These are phyloP conservation scores for Stegodyphus dumicola DNA, from an alignment of 1,140 invertebrate species.

Conservation along the genomic window DNA sequence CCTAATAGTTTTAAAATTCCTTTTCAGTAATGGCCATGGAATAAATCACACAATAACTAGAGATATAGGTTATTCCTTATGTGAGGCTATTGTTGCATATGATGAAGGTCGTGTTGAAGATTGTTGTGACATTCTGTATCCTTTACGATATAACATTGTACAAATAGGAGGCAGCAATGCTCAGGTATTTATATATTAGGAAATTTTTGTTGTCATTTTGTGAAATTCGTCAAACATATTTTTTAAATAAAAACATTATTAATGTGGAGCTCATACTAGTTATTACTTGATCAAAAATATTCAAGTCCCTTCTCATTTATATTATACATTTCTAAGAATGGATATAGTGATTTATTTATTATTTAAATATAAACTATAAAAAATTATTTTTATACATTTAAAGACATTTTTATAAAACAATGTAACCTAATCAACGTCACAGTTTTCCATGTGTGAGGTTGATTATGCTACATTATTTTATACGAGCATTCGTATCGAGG, in stretches of 20 bases:
- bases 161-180: conserved; percentile 72
- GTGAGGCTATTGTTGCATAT: conserved; percentile 68
- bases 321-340: too few species aligned
- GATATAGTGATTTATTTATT: too few species aligned
- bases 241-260: background rate
- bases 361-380: too few species aligned
- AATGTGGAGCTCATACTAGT: too few species aligned
- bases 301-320: too few species aligned
- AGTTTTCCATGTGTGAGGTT: too few species aligned
- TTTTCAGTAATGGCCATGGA: conserved; percentile 51
- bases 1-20: too few species aligned
- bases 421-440: too few species aligned
- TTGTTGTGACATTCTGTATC: conserved; percentile 68
- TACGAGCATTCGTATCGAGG: too few species aligned
- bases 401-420: too few species aligned
- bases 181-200: conserved; percentile 66
- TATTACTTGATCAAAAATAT: conserved; percentile 23
- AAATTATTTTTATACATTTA: too few species aligned
- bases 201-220: conserved; percentile 1
- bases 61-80: conserved; percentile 66
- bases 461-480: too few species aligned
- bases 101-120: conserved; percentile 64
- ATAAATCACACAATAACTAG: conserved; percentile 62
- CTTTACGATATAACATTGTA: conserved; percentile 69
- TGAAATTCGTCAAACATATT: background rate